Evolutionary conservation across 2,888 invertebrate genomes (phyloP).

Genomic region (Phyto melanocephala): DNA sequence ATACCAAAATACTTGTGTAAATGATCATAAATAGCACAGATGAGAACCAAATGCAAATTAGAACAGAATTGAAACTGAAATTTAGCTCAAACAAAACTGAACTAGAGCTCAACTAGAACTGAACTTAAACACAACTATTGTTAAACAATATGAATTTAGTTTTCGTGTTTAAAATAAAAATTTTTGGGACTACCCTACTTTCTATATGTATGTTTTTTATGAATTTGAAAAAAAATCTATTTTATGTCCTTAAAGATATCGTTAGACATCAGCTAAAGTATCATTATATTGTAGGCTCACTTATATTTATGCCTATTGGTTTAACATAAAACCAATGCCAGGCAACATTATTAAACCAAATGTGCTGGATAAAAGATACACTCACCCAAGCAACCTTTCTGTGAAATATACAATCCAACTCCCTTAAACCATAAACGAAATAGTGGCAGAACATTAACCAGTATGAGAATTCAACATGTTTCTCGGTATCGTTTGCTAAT

Average conservation of each 20-base stretch:
- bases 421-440: background rate
- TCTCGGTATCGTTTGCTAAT: background rate
- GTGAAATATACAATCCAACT: background rate
- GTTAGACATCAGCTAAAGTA: slow-evolving; percentile 13
- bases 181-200: too few species aligned
- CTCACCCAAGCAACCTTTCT: background rate
- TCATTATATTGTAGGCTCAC: background rate
- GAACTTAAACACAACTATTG: too few species aligned
- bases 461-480: slow-evolving; percentile 6
- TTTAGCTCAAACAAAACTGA: too few species aligned
- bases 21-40: too few species aligned
- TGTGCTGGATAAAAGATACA: background rate
- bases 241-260: background rate
- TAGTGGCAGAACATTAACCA: background rate
- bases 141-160: too few species aligned
- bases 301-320: slow-evolving; percentile 36
- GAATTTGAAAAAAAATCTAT: too few species aligned
- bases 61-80: too few species aligned
- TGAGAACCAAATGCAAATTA: too few species aligned
- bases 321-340: slow-evolving; percentile 17
- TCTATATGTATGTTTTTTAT: too few species aligned
- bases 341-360: slow-evolving; percentile 20
- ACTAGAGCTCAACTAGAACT: too few species aligned
- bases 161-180: too few species aligned
- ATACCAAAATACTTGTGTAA: too few species aligned